Evolutionary conservation across 2,888 invertebrate species (phyloP).

Genomic region (Phaonia tiefii): DNA sequence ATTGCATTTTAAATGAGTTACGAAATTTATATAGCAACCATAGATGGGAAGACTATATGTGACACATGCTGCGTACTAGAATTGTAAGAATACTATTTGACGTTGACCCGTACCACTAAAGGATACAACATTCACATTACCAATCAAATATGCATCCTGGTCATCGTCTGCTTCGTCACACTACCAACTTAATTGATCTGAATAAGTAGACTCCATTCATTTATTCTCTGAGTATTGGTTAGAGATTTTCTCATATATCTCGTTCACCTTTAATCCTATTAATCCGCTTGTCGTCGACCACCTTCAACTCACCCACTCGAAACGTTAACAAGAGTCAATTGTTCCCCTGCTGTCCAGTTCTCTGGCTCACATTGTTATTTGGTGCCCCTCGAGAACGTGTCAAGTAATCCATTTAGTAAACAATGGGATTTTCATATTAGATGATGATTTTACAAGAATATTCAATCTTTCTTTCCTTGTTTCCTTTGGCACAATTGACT

Average conservation of each 20-base stretch:
- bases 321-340: constrained; percentile 55
- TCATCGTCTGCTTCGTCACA: constrained; percentile 25
- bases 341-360: constrained; percentile 22
- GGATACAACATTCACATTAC: constrained; percentile 22
- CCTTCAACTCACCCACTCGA: constrained; percentile 50
- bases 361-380: constrained; percentile 29
- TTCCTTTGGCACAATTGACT: constrained; percentile 45
- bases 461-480: constrained; percentile 29
- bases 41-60: neutral
- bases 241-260: neutral
- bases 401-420: constrained; percentile 53
- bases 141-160: neutral
- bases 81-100: constrained; percentile 5
- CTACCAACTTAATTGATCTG: neutral
- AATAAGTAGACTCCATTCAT: neutral
- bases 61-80: neutral
- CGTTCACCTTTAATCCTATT: constrained; percentile 56
- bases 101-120: constrained; percentile 43
- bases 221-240: constrained; percentile 20
- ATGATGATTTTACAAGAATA: constrained; percentile 56
- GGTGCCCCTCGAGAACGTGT: constrained; percentile 54
- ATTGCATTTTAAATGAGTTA: constrained; percentile 49
- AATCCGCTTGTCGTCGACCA: constrained; percentile 65
- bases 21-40: neutral
- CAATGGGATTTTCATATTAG: constrained; percentile 58